Evolutionary conservation across 2,797 vertebrate species (phyloP).

Genomic region (Molothrus ater): DNA sequence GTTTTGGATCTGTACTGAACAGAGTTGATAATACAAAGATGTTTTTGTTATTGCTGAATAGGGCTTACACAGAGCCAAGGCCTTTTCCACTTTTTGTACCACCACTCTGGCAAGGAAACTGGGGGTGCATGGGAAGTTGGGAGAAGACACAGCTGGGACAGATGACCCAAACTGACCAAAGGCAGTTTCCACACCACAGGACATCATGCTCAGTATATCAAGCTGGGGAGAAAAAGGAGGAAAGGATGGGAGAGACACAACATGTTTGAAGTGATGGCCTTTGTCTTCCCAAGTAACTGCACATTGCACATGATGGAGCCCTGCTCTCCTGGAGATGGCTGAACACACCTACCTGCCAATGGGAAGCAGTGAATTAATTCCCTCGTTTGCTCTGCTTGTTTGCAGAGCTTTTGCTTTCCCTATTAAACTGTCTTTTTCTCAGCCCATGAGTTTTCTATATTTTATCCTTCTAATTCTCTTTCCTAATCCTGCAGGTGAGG

Average conservation of each 20-base stretch:
- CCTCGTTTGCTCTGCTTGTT: background rate
- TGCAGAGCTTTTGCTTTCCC: background rate
- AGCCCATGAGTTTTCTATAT: background rate
- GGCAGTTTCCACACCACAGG: background rate
- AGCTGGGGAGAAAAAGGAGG: background rate
- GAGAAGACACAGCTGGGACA: too few relatives aligned
- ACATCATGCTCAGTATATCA: background rate
- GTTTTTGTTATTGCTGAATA: background rate
- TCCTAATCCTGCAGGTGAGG: background rate
- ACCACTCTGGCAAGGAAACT: background rate
- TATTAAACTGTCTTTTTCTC: background rate
- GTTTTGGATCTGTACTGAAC: background rate
- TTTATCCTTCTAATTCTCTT: background rate
- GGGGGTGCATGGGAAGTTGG: too few relatives aligned
- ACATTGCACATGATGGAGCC: too few relatives aligned
- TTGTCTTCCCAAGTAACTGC: background rate
- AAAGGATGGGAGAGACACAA: background rate
- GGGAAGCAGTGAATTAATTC: background rate
- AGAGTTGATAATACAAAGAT: background rate
- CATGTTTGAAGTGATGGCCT: background rate
- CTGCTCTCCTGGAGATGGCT: background rate
- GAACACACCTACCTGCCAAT: background rate
- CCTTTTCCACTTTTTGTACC: background rate
- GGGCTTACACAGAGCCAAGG: background rate
- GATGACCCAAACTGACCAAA: background rate